Conservation (phyloP, 2,888 invertebrate genomes). For the Caenorhabditis doughertyi region DNA sequence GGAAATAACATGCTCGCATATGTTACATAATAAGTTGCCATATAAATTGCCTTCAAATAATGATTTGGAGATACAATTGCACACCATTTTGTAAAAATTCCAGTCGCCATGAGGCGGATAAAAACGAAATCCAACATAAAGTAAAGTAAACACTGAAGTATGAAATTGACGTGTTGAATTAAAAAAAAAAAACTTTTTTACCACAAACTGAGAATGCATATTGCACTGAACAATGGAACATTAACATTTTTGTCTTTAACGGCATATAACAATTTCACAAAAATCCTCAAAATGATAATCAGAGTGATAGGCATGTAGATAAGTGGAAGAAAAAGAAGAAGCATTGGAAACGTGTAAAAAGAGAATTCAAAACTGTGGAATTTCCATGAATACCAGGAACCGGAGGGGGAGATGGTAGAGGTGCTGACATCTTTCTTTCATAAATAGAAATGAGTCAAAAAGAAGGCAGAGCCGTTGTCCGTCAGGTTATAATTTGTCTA, state of each 20-base stretch:
- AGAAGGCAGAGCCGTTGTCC: background rate
- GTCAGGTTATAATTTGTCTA: too few species aligned
- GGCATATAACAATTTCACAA: constrained; percentile 15
- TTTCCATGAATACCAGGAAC: constrained; percentile 40
- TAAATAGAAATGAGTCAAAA: background rate
- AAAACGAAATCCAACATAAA: constrained; percentile 36
- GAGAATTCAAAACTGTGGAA: constrained; percentile 16
- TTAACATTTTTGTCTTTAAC: constrained; percentile 30
- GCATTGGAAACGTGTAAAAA: constrained; percentile 24
- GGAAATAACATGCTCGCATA: constrained; percentile 53
- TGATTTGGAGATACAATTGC: constrained; percentile 39
- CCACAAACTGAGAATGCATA: constrained; percentile 14
- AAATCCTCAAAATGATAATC: constrained; percentile 25
- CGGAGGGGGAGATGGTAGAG: background rate
- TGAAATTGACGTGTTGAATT: background rate
- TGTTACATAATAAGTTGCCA: constrained; percentile 46
- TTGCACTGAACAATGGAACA: constrained; percentile 32
- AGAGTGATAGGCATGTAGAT: constrained; percentile 39
- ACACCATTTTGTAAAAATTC: constrained; percentile 55
- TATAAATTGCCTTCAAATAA: constrained; percentile 30
- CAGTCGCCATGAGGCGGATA: constrained; percentile 35
- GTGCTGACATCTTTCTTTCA: background rate
- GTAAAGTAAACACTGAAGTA: constrained; percentile 40
- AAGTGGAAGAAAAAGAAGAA: constrained; percentile 35
- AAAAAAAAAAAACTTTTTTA: too few species aligned